A percentile compares a stretch with the other conserved stretches of the same genome.
These are phyloP conservation scores for Isoperla grammatica DNA, from an alignment of 2,888 invertebrate genomes.

Conservation along the genomic window DNA sequence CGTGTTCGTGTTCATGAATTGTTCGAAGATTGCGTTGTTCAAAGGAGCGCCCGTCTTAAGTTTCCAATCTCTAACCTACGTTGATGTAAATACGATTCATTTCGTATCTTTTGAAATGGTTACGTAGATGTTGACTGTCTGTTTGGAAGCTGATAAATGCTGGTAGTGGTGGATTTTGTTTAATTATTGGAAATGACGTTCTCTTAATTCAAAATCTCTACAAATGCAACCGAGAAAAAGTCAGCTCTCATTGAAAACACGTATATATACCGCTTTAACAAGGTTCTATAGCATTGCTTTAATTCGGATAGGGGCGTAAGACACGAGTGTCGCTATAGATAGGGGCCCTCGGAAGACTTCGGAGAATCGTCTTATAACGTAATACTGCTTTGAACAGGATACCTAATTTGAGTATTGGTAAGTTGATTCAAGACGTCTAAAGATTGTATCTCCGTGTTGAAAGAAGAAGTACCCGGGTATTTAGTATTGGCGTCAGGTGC, in stretches of 20 bases:
- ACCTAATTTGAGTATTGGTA: conserved; percentile 10
- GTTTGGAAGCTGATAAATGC: conserved; percentile 26
- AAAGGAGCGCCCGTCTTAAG: too few species aligned
- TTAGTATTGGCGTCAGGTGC: conserved; percentile 17
- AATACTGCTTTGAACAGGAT: background rate
- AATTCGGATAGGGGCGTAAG: too few species aligned
- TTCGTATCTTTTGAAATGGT: too few species aligned
- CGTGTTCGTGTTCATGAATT: too few species aligned
- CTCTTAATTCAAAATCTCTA: background rate
- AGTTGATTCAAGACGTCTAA: conserved; percentile 8
- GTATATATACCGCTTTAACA: too few species aligned
- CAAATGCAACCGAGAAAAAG: conserved; percentile 9
- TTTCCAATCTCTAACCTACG: too few species aligned
- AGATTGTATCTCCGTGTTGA: conserved; percentile 4
- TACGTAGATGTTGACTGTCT: conserved; percentile 16
- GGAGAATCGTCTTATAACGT: conserved; percentile 17
- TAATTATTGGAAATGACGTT: conserved; percentile 27
- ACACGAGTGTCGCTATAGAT: too few species aligned
- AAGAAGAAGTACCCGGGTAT: background rate
- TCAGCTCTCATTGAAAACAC: background rate
- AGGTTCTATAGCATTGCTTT: too few species aligned
- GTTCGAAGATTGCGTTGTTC: too few species aligned
- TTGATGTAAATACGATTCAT: too few species aligned
- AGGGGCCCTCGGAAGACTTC: background rate
- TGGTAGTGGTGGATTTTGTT: conserved; percentile 24